Evolutionary conservation across 2,113 vertebrate genomes (phyloP).

Genomic region (Rhinoderma darwinii): DNA sequence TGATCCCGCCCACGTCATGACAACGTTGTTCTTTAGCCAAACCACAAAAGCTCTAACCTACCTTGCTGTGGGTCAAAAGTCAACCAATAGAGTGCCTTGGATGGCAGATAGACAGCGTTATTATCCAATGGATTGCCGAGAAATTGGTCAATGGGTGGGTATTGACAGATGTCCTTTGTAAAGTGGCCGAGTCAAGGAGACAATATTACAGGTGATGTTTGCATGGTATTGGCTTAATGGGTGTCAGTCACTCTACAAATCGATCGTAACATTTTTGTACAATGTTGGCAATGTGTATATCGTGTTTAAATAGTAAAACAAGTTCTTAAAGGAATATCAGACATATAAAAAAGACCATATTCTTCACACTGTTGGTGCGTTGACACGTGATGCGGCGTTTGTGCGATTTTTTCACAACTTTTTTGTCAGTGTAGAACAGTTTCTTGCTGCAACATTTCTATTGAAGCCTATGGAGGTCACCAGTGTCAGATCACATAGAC

Average conservation of each 20-base stretch:
- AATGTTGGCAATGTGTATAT: background rate
- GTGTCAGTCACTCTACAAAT: background rate
- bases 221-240: background rate
- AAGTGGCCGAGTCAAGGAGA: conserved; percentile 37
- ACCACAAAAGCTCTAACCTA: background rate
- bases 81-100: conserved; percentile 4
- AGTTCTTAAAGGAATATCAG: background rate
- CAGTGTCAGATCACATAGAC: background rate
- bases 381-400: background rate
- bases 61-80: background rate
- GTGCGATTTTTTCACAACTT: background rate
- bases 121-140: background rate
- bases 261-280: background rate
- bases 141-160: background rate
- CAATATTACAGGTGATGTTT: conserved; percentile 22
- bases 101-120: background rate
- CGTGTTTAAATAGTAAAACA: background rate
- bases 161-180: conserved; percentile 38
- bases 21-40: conserved; percentile 31
- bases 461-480: background rate
- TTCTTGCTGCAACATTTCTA: background rate
- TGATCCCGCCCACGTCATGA: background rate
- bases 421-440: background rate
- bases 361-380: background rate
- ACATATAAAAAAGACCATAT: background rate